Evolutionary conservation across 2,888 invertebrate species (phyloP).

Genomic region (Amphipyra berbera): DNA sequence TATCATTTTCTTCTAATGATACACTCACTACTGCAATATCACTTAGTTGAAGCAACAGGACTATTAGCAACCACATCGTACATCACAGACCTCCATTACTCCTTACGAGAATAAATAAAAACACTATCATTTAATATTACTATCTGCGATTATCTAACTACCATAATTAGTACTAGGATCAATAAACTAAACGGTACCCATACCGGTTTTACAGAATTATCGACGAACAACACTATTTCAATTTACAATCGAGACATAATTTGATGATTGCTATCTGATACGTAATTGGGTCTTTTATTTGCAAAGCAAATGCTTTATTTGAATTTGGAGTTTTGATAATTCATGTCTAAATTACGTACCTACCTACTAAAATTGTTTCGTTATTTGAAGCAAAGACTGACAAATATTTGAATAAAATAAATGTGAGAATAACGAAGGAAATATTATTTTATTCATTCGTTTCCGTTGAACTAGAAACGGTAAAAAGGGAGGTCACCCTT

Average conservation of each 20-base stretch:
- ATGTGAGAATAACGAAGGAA: too few relatives aligned
- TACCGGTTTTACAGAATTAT: constrained; percentile 46
- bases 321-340: background rate
- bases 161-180: constrained; percentile 49
- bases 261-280: constrained; percentile 23
- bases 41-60: constrained; percentile 5
- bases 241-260: constrained; percentile 47
- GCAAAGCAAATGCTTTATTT: constrained; percentile 9
- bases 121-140: constrained; percentile 16
- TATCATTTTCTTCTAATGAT: background rate
- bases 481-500: too few relatives aligned
- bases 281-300: constrained; percentile 22
- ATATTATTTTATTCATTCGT: too few relatives aligned
- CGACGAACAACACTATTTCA: constrained; percentile 33
- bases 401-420: background rate
- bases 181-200: constrained; percentile 49
- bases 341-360: background rate
- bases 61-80: constrained; percentile 17
- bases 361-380: constrained; percentile 5
- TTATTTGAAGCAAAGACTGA: background rate
- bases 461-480: too few relatives aligned
- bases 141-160: constrained; percentile 36
- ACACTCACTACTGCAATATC: background rate
- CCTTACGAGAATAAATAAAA: constrained; percentile 18
- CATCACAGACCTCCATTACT: constrained; percentile 6